phyloP scores from a whole-genome alignment of 1,140 invertebrate species.

The Homarus americanus region DNA sequence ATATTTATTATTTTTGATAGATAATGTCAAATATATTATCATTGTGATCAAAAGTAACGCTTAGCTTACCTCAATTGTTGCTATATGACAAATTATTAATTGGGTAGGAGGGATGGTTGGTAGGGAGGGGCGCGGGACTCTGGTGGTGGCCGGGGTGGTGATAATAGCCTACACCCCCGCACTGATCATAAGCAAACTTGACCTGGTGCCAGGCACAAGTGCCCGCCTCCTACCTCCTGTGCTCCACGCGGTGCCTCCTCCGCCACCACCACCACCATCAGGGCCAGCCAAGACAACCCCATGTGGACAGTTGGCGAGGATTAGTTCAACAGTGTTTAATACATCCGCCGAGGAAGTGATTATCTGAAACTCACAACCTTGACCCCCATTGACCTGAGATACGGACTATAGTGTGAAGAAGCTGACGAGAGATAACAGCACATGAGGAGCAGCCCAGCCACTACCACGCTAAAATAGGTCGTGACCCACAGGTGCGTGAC shows the following conservation, averaged over 20 bases:
- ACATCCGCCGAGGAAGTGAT: background rate
- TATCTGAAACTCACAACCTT: background rate
- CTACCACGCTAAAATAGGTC: constrained; percentile 2
- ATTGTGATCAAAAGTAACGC: too few relatives aligned
- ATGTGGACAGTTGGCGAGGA: too few relatives aligned
- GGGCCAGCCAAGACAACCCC: too few relatives aligned
- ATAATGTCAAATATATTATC: too few relatives aligned
- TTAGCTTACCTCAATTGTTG: too few relatives aligned
- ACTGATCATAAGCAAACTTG: constrained; percentile 54
- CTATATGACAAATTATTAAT: background rate
- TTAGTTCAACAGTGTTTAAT: too few relatives aligned
- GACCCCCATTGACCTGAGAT: too few relatives aligned
- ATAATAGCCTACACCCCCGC: constrained; percentile 55
- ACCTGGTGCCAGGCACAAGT: constrained; percentile 50
- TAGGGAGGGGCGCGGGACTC: background rate
- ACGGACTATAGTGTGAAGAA: too few relatives aligned
- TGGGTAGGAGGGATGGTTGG: background rate
- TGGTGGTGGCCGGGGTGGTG: constrained; percentile 39
- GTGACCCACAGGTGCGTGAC: constrained; percentile 49
- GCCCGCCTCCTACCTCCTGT: constrained; percentile 10
- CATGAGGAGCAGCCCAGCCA: background rate
- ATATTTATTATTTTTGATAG: too few relatives aligned
- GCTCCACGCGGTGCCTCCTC: background rate
- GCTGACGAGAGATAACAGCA: too few relatives aligned
- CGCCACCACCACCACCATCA: background rate